These are phyloP conservation scores for Anthrax anthrax DNA, from an alignment of 2,888 invertebrate species.

Conservation along the genomic window DNA sequence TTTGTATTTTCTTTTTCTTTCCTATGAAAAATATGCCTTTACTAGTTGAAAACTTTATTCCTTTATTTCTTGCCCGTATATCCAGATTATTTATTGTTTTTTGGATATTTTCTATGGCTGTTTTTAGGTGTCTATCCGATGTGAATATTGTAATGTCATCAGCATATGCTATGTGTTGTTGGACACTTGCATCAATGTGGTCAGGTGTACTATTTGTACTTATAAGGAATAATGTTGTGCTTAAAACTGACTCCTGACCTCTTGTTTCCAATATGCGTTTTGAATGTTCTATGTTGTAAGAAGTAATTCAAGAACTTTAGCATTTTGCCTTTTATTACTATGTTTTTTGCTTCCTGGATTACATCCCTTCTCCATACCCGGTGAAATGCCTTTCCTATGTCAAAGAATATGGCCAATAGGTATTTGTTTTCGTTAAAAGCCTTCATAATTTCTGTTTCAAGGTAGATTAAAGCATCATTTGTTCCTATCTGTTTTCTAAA, in stretches of 20 bases:
- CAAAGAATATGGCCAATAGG: not conserved
- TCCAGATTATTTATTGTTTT: not conserved
- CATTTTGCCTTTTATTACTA: not conserved
- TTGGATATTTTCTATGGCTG: no score
- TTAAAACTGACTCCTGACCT: not conserved
- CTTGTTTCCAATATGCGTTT: not conserved
- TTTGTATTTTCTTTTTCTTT: not conserved
- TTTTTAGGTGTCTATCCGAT: no score
- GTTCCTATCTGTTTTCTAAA: not conserved
- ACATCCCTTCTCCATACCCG: not conserved
- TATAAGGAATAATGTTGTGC: not conserved
- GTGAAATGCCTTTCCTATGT: constrained; percentile 1
- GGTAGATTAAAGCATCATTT: not conserved
- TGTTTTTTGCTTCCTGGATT: not conserved
- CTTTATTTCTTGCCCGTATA: not conserved
- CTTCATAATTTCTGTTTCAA: not conserved
- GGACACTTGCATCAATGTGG: not conserved
- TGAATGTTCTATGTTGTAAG: not conserved
- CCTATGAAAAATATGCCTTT: not conserved
- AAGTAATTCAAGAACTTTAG: not conserved
- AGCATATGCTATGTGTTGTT: not conserved
- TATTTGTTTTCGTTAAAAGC: not conserved
- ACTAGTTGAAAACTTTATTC: not conserved
- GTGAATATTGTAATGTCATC: not conserved
- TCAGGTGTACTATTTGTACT: not conserved